phyloP scores from a whole-genome alignment of 2,113 vertebrate species.

The Sminthopsis crassicaudata region DNA sequence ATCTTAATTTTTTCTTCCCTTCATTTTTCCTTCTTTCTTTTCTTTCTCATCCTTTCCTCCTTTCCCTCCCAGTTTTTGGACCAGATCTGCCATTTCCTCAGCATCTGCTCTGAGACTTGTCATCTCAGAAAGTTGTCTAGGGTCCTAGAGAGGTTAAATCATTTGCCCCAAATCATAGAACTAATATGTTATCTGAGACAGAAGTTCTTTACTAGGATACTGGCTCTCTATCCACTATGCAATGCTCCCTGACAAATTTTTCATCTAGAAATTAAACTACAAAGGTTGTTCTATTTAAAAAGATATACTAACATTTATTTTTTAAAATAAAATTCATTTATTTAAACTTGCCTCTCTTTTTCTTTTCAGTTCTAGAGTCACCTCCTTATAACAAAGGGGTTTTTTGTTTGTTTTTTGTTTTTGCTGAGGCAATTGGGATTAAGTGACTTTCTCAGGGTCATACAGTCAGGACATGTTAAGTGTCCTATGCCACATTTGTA shows the following conservation, averaged over 20 bases:
- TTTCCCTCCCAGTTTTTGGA: neutral
- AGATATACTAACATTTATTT: neutral
- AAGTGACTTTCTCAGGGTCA: too few species aligned
- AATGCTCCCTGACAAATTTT: neutral
- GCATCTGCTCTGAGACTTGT: neutral
- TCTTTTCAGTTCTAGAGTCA: too few species aligned
- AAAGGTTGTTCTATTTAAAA: neutral
- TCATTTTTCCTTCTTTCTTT: neutral
- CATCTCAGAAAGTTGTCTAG: neutral
- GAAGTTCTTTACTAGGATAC: neutral
- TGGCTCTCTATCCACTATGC: neutral
- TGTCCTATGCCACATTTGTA: too few species aligned
- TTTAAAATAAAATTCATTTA: too few species aligned
- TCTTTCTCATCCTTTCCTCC: neutral
- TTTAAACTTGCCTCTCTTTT: too few species aligned
- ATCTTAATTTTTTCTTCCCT: neutral
- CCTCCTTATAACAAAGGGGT: too few species aligned
- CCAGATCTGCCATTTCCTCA: neutral
- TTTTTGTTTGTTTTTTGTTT: too few species aligned
- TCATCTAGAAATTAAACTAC: neutral
- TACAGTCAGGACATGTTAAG: too few species aligned
- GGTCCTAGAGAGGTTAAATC: neutral
- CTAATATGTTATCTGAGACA: neutral
- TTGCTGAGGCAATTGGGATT: too few species aligned
- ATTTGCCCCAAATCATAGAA: neutral